Evolutionary conservation across 2,797 vertebrate species (phyloP), one percentile per base, ranked within the genome.

Genomic region (Phrynocephalus guinanensis): DNA sequence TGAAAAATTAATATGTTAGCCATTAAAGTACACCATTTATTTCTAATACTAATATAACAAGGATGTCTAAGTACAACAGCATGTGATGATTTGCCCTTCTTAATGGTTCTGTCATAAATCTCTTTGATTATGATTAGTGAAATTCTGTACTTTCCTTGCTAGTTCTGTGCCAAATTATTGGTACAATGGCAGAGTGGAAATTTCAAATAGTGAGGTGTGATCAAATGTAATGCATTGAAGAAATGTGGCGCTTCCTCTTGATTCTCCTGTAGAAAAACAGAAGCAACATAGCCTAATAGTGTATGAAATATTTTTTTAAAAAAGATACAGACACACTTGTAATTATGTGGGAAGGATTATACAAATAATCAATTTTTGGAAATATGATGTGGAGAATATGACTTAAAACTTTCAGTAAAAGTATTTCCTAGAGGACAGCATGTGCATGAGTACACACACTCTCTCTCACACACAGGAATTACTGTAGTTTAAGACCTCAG

Each of bases 371-470:
- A 92, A 22, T 94, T 94, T 93, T 96, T 93, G 0, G 52, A 88
- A 63, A 92, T 83, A 90, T 89, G 92, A 94, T 88, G 90, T 87
- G 94, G 95, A 94, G 94, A 95, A 94, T 38, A 82, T 80, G 93
- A 87, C 89, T 95, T 91, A 90, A 96, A 95, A 94, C 92, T 96
- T 97, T 95, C 96, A 96, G 95, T 95, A 97, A 97, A 90, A 94
- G 92, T 91, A 93, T 95, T 93, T 97, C 94, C 95, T 92, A 92
- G 95, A 95, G 95, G 88, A 92, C 83, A 90, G 95, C 52, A 56
- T 13, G 10, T 94, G 94, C 95, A 96, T 95, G 91, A 95, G 92
- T 10, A 66, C 30, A 73, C 82, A 33, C 82, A 24, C 52, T 26
- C 2, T 24, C 28, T 4, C 9, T 2, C 3, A 66, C 28, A 50